Percentiles rank a stretch among this genome's conserved stretches.
phyloP scores from a whole-genome alignment of 2,797 vertebrate genomes.

The Acrossocheilus wenchowensis region DNA sequence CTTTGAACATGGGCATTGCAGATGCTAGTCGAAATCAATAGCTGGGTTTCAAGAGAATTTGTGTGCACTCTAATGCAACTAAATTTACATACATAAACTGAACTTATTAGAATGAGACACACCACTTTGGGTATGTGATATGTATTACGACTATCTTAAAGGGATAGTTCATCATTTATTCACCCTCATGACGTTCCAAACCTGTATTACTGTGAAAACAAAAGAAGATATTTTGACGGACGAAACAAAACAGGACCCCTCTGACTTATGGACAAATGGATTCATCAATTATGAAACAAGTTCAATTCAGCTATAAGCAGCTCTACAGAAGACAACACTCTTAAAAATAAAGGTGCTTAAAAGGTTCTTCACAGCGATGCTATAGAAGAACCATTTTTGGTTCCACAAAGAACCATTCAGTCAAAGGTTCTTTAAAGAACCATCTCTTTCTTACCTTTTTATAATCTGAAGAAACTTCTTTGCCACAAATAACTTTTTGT shows the following conservation, averaged over 20 bases:
- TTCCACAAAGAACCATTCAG: too few species aligned
- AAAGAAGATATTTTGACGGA: background rate
- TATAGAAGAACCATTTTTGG: too few species aligned
- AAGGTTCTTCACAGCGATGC: too few species aligned
- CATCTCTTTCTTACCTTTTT: too few species aligned
- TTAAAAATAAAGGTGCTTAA: too few species aligned
- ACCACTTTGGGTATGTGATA: background rate
- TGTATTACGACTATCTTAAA: background rate
- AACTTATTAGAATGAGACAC: background rate
- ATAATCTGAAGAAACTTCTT: too few species aligned
- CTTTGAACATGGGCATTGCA: conserved; percentile 52
- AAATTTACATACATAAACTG: background rate
- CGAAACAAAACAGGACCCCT: background rate
- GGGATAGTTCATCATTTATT: background rate
- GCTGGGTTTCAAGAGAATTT: conserved; percentile 33
- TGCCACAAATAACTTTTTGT: too few species aligned
- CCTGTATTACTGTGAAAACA: background rate
- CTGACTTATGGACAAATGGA: background rate
- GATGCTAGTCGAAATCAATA: conserved; percentile 44
- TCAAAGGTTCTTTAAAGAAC: too few species aligned
- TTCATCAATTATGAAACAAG: background rate
- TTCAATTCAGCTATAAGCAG: background rate
- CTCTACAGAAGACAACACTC: background rate
- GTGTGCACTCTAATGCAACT: background rate
- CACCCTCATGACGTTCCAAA: background rate